Evolutionary conservation across 2,888 invertebrate genomes (phyloP).

Genomic region (Brachyopa scutellaris): DNA sequence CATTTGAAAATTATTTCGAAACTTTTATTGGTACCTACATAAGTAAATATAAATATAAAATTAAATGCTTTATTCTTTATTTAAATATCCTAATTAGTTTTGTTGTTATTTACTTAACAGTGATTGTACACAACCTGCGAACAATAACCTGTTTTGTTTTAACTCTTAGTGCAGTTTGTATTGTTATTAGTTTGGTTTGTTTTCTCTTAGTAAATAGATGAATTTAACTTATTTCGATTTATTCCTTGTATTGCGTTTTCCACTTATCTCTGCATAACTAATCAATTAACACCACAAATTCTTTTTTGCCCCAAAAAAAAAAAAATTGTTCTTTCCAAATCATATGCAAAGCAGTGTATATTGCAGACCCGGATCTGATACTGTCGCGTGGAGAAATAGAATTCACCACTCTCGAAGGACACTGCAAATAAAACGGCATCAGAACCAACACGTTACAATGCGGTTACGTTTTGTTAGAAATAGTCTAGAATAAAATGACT

Average conservation of each 20-base stretch:
- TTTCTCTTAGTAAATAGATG: no score
- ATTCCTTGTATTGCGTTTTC: no score
- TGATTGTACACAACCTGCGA: no score
- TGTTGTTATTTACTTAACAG: not conserved
- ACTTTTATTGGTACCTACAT: not conserved
- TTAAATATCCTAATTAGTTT: no score
- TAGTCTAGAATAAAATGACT: conserved; percentile 22
- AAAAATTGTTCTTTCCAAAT: conserved; percentile 51
- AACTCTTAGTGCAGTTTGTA: no score
- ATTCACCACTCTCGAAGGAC: conserved; percentile 81
- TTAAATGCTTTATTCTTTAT: no score
- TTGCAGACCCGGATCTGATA: conserved; percentile 82
- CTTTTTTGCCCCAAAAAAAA: conserved; percentile 19
- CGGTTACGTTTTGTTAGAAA: conserved; percentile 32
- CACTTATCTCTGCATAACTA: not conserved
- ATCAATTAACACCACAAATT: conserved; percentile 38
- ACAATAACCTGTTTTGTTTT: no score
- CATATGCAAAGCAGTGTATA: conserved; percentile 81
- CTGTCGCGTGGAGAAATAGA: conserved; percentile 82
- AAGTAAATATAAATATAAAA: no score
- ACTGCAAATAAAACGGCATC: conserved; percentile 73
- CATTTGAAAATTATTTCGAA: not conserved
- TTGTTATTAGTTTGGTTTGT: no score
- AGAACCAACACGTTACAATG: conserved; percentile 72
- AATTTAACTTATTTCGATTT: no score